Base-by-base conservation (phyloP, 2,113 vertebrate genomes). In the Ptilorrhoa leucosticta region DNA sequence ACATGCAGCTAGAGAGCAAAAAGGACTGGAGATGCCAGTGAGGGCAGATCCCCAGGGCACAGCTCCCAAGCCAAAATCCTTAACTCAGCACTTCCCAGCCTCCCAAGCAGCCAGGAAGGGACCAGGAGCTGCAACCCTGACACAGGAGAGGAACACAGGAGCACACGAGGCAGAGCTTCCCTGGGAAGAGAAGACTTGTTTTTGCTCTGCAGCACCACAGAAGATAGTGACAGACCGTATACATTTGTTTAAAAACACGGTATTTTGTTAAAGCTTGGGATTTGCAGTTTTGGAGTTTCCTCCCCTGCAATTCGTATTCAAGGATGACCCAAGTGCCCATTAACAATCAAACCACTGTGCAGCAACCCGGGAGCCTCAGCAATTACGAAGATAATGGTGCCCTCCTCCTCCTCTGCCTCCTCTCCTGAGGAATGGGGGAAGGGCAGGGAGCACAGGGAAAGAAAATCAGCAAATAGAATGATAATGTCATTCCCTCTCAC, bases 291-390 rank as follows among this genome's bases (percentile, higher is more conserved):
- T 37, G 87, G 94, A 95, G 92, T 94, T 96, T 96, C 94, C 79
- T 96, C 97, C 95, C 86, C 92, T 93, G 93, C 85, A 96, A 97
- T 98, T 96, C 84, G 54, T 89, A 97, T 94, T 96, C 96, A 93
- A 94, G 96, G 96, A 96, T 90, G 97, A 97, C 96, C 94, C 90
- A 86, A 96, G 96, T 97, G 76, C 97, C 95, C 97, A 95, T 96
- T 97, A 98, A 98, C 95, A 98, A 98, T 97, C 97, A 98, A 96
- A 97, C 95, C 90, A 96, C 87, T 54, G 86, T 30, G 93, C 91
- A 95, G 96, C 95, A 97, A 95, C 77, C 94, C 76, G 23, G 95
- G 94, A 96, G 97, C 94, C 94, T 96, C 91, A 84, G 97, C 96
- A 98, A 97, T 98, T 97, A 97, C 35, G 47, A 94, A 94, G 88